Evolutionary conservation across 1,140 invertebrate genomes (phyloP).

Genomic region (Halesus radiatus): DNA sequence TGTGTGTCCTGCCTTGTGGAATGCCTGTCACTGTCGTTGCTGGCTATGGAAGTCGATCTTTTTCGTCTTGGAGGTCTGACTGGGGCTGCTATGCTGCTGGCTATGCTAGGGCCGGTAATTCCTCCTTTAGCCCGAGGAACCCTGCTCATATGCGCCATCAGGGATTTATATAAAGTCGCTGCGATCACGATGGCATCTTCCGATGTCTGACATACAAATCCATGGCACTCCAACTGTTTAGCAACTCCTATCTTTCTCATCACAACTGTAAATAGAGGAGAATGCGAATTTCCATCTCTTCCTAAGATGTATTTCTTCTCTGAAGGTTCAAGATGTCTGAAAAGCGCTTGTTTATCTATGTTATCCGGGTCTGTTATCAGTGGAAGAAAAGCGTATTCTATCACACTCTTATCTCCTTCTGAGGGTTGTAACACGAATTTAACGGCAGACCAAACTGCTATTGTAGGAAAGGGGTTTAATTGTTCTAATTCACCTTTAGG

Average conservation of each 20-base stretch:
- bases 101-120: slow-evolving; percentile 78
- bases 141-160: slow-evolving; percentile 83
- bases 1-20: slow-evolving; percentile 39
- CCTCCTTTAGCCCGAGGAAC: slow-evolving; percentile 78
- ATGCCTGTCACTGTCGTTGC: slow-evolving; percentile 71
- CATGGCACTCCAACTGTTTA: slow-evolving; percentile 89
- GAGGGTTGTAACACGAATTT: slow-evolving; percentile 78
- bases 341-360: slow-evolving; percentile 79
- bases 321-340: slow-evolving; percentile 69
- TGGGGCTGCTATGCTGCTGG: slow-evolving; percentile 70
- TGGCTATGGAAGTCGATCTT: slow-evolving; percentile 72
- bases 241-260: slow-evolving; percentile 86
- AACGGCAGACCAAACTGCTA: slow-evolving; percentile 91
- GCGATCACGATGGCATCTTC: slow-evolving; percentile 93
- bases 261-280: slow-evolving; percentile 91
- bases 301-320: slow-evolving; percentile 72
- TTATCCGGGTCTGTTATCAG: slow-evolving; percentile 88
- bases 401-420: slow-evolving; percentile 65
- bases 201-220: slow-evolving; percentile 87
- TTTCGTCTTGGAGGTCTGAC: slow-evolving; percentile 73
- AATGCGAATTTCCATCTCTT: slow-evolving; percentile 75
- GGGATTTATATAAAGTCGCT: slow-evolving; percentile 88
- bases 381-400: slow-evolving; percentile 84
- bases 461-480: slow-evolving; percentile 87
- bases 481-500: slow-evolving; percentile 71